phyloP scores from a whole-genome alignment of 2,888 invertebrate species.

The Pediacus dermestoides region DNA sequence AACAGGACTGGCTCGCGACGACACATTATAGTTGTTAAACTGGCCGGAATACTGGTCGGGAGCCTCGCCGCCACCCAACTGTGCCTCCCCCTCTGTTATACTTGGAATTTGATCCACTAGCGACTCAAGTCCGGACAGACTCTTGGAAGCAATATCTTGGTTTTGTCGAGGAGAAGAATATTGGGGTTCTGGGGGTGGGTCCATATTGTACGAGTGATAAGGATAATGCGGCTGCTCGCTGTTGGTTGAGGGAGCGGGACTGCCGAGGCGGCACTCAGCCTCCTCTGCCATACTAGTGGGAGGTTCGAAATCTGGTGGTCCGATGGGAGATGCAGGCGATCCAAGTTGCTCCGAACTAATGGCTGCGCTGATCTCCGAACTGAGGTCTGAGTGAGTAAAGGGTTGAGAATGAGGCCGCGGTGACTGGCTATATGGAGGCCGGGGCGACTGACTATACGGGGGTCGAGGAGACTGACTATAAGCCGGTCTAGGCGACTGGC shows the following conservation, averaged over 20 bases:
- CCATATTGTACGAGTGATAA: constrained; percentile 47
- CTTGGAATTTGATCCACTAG: constrained; percentile 89
- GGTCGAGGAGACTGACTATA: constrained; percentile 42
- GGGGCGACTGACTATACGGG: constrained; percentile 36
- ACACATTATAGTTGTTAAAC: constrained; percentile 52
- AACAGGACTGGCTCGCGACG: constrained; percentile 45
- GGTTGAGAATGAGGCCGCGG: constrained; percentile 53
- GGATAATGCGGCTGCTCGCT: constrained; percentile 44
- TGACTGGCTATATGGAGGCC: constrained; percentile 37
- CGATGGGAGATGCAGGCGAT: constrained; percentile 68
- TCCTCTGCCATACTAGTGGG: constrained; percentile 60
- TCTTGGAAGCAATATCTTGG: constrained; percentile 81
- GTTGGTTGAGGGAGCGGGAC: constrained; percentile 50
- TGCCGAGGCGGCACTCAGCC: constrained; percentile 54
- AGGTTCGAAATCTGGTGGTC: constrained; percentile 70
- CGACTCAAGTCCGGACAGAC: constrained; percentile 81
- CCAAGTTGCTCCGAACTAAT: constrained; percentile 66
- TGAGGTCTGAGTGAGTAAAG: constrained; percentile 69
- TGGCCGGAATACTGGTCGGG: constrained; percentile 46
- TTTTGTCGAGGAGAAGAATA: constrained; percentile 52
- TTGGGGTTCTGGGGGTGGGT: constrained; percentile 44
- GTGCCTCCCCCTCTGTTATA: constrained; percentile 68
- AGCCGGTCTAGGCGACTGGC: constrained; percentile 42
- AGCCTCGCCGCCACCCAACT: constrained; percentile 40
- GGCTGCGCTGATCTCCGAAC: constrained; percentile 74